These are phyloP conservation scores for Enoplosus armatus DNA, from an alignment of 2,797 vertebrate species.

Conservation along the genomic window DNA sequence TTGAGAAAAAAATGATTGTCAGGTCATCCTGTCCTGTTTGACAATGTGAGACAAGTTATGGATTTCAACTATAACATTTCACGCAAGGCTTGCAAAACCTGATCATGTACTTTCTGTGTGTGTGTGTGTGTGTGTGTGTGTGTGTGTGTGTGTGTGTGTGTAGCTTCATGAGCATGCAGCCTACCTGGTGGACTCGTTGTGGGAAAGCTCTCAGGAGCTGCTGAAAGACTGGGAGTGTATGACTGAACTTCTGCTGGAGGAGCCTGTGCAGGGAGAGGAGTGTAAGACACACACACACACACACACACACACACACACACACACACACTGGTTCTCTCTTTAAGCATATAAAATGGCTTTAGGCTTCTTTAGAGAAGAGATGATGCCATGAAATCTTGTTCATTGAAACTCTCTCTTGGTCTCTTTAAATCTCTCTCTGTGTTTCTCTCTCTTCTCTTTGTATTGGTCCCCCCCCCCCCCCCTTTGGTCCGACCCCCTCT, in stretches of 20 bases:
- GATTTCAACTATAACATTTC: background rate
- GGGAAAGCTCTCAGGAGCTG: slow-evolving; percentile 99
- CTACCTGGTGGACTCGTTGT: slow-evolving; percentile 98
- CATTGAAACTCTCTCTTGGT: slow-evolving; percentile 31
- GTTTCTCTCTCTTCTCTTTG: background rate
- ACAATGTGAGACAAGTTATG: background rate
- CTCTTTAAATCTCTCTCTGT: background rate
- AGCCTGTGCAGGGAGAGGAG: slow-evolving; percentile 98
- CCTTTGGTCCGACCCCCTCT: background rate
- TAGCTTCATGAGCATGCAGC: slow-evolving; percentile 99
- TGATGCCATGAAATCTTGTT: slow-evolving; percentile 36
- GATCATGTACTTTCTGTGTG: background rate
- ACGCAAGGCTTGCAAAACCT: background rate
- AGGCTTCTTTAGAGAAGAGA: background rate
- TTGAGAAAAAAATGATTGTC: background rate
- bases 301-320: background rate
- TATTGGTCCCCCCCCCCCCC: background rate
- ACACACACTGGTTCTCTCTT: slow-evolving; percentile 7
- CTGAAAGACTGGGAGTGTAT: slow-evolving; percentile 99
- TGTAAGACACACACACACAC: slow-evolving; percentile 79
- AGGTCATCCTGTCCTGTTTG: background rate
- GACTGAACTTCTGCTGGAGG: slow-evolving; percentile 97
- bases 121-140: slow-evolving; percentile 16
- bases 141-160: slow-evolving; percentile 16
- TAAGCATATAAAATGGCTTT: background rate